Evolutionary conservation across 1,140 invertebrate species (phyloP), one percentile per base, ranked within the genome.

Genomic region (Meloidogyne chitwoodi): DNA sequence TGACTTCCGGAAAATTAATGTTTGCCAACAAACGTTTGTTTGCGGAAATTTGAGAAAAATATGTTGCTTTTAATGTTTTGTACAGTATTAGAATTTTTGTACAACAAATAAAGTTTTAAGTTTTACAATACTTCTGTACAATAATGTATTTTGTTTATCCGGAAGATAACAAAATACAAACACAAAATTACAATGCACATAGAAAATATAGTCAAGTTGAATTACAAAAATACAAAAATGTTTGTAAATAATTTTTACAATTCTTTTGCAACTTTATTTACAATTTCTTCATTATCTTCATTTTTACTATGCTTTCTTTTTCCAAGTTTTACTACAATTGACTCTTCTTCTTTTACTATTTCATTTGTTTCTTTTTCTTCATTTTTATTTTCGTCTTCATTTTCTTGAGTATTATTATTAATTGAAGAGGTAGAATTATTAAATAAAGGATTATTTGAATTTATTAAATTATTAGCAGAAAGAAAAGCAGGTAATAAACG

Each of bases 401-500:
- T 1, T 16, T 2, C 5, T 16, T n/a, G n/a, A 56, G 2, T n/a
- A n/a, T n/a, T n/a, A 44, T 44, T 44, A 44, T 44, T 44, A 41
- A 12, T 12, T 41, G 12, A 41, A 12, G 38, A 14, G 16, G 44
- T 48, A n/a, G 48, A 56, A 19, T 38, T 38, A 38, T 6, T 38
- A 38, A 38, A 38, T 38, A 10, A 38, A 38, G 4, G 4, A 38
- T 8, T 38, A 38, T 38, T 48, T 16, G 12, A n/a, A n/a, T 56
- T 56, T n/a, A 41, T 41, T 41, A 19, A 8, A n/a, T n/a, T 16
- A 56, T n/a, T n/a, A n/a, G 64, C 2, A 34, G 70, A 26, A 41
- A 73, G 19, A 65, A 73, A 12, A 10, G 29, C 16, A 19, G 78
- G 79, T 11, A 81, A 12, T 26, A 79, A 24, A 27, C 78, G 78